Evolutionary conservation across 2,797 vertebrate genomes (phyloP).

Genomic region (Cuniculus paca): DNA sequence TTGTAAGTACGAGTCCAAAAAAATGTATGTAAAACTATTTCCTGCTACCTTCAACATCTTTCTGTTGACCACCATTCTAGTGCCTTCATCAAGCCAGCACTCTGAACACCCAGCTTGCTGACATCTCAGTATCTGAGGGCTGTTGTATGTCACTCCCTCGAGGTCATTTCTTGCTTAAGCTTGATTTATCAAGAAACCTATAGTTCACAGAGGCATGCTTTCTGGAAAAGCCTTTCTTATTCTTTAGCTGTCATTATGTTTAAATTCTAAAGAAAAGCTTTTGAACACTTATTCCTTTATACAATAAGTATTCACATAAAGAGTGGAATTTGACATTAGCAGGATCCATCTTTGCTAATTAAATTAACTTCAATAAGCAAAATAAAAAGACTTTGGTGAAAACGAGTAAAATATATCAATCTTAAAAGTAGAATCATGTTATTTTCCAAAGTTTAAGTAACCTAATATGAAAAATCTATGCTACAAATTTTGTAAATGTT

Average conservation of each 20-base stretch:
- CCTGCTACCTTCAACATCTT: neutral
- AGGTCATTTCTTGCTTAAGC: neutral
- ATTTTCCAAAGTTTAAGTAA: conserved; percentile 46
- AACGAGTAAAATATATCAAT: conserved; percentile 18
- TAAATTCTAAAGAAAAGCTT: conserved; percentile 42
- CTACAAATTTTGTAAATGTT: conserved; percentile 50
- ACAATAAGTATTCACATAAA: conserved; percentile 54
- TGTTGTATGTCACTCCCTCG: neutral
- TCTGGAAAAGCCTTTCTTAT: conserved; percentile 59
- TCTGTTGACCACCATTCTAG: neutral
- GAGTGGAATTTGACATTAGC: neutral
- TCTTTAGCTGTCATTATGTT: conserved; percentile 19
- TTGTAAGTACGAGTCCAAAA: neutral
- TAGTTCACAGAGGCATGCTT: neutral
- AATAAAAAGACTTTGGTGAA: conserved; percentile 27
- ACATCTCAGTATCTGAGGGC: neutral
- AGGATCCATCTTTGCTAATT: conserved; percentile 28
- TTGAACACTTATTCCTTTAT: conserved; percentile 7
- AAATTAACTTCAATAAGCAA: conserved; percentile 52
- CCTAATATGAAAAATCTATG: conserved; percentile 21
- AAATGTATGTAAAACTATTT: conserved; percentile 14
- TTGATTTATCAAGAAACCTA: conserved; percentile 53
- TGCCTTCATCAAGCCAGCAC: neutral
- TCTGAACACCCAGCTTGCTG: neutral
- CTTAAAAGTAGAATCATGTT: conserved; percentile 19